Conservation (phyloP, 2,888 invertebrate species). For the Lepidonotus clava region DNA sequence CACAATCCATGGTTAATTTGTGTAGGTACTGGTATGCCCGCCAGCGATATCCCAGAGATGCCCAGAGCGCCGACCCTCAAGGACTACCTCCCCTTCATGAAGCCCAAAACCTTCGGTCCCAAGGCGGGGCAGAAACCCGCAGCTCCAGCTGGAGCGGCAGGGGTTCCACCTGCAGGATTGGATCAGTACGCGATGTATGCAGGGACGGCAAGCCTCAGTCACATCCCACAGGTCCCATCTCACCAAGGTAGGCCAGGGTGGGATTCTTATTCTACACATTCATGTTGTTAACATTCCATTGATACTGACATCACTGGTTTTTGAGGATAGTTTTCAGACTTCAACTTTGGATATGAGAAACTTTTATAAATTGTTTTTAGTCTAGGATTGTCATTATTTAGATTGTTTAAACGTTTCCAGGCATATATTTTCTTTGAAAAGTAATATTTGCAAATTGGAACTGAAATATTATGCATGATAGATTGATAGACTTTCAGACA, state of each 20-base stretch:
- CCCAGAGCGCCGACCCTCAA: slow-evolving; percentile 86
- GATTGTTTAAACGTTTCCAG: too few relatives aligned
- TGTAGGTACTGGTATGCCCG: not conserved
- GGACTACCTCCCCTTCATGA: slow-evolving; percentile 92
- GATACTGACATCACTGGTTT: too few relatives aligned
- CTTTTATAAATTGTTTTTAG: too few relatives aligned
- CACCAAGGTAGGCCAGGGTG: not conserved
- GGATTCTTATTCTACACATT: too few relatives aligned
- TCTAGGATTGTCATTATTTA: too few relatives aligned
- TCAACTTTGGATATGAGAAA: too few relatives aligned
- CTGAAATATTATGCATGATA: not conserved
- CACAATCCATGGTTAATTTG: not conserved
- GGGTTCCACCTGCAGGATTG: not conserved
- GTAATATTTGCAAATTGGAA: not conserved
- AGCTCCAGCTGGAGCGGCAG: not conserved
- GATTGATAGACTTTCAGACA: too few relatives aligned
- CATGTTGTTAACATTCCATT: too few relatives aligned
- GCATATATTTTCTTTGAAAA: not conserved
- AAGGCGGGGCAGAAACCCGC: slow-evolving; percentile 27
- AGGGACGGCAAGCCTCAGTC: slow-evolving; percentile 21
- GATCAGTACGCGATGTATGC: slow-evolving; percentile 44
- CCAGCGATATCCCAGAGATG: not conserved
- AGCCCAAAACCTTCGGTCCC: slow-evolving; percentile 80
- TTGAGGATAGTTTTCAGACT: too few relatives aligned
- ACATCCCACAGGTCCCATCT: slow-evolving; percentile 26